phyloP scores from a whole-genome alignment of 2,888 invertebrate genomes.

The Eubasilissa splendida region DNA sequence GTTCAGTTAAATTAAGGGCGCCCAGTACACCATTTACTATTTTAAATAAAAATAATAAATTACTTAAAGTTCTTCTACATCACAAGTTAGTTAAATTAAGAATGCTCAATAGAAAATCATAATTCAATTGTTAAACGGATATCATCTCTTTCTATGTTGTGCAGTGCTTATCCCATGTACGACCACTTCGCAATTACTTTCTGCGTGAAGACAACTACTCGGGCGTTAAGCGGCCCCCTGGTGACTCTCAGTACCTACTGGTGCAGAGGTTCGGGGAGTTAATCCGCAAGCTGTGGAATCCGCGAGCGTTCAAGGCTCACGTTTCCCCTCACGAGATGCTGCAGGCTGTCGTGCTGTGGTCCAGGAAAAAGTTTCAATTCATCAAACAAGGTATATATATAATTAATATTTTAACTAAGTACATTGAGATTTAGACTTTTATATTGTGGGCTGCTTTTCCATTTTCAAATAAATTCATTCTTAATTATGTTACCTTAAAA shows the following conservation, averaged over 20 bases:
- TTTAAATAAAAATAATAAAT: too few species aligned
- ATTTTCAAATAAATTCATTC: background rate
- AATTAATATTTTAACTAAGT: too few species aligned
- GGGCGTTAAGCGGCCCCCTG: slow-evolving; percentile 91
- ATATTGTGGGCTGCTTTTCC: background rate
- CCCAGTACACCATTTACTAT: too few species aligned
- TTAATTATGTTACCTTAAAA: too few species aligned
- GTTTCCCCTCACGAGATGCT: slow-evolving; percentile 99
- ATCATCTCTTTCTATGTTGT: background rate
- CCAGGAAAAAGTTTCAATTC: slow-evolving; percentile 97
- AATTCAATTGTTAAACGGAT: background rate
- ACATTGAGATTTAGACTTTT: too few species aligned
- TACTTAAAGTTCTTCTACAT: too few species aligned
- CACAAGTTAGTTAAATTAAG: too few species aligned
- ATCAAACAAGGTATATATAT: slow-evolving; percentile 88
- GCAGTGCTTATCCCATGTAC: slow-evolving; percentile 95
- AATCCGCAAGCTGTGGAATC: slow-evolving; percentile 98
- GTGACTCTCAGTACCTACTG: slow-evolving; percentile 92
- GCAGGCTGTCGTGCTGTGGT: slow-evolving; percentile 97
- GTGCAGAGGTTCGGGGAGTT: slow-evolving; percentile 96
- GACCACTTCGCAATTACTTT: slow-evolving; percentile 95
- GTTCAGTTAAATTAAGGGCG: too few species aligned
- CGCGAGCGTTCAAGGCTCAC: slow-evolving; percentile 98
- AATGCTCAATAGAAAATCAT: too few species aligned
- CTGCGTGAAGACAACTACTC: slow-evolving; percentile 94